Evolutionary conservation across 2,888 invertebrate genomes (phyloP).

Genomic region (Nycteola revayana): DNA sequence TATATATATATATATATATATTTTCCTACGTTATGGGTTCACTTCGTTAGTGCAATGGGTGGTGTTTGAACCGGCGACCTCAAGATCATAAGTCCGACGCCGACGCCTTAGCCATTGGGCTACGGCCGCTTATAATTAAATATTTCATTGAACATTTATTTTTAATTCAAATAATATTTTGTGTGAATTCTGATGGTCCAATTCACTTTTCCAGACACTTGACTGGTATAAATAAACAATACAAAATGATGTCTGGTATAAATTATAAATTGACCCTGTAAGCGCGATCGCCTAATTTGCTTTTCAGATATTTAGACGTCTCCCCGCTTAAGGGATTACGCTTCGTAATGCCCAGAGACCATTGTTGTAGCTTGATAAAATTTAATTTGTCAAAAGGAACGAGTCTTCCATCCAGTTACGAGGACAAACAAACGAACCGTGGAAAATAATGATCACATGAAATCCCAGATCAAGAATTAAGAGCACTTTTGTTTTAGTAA

Average conservation of each 20-base stretch:
- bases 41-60: too few relatives aligned
- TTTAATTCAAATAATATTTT: too few relatives aligned
- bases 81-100: too few relatives aligned
- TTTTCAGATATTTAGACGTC: slow-evolving; percentile 45
- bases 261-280: slow-evolving; percentile 45
- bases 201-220: slow-evolving; percentile 18
- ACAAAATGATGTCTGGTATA: slow-evolving; percentile 34
- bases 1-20: too few relatives aligned
- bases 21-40: too few relatives aligned
- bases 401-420: slow-evolving; percentile 36
- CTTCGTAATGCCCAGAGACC: slow-evolving; percentile 45
- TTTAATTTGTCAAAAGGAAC: slow-evolving; percentile 58
- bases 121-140: too few relatives aligned
- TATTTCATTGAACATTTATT: too few relatives aligned
- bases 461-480: slow-evolving; percentile 73
- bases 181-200: slow-evolving; percentile 5
- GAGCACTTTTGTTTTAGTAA: slow-evolving; percentile 72
- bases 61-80: too few relatives aligned
- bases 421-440: slow-evolving; percentile 56
- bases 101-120: too few relatives aligned
- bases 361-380: slow-evolving; percentile 57
- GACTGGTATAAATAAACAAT: slow-evolving; percentile 28
- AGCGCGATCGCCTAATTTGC: slow-evolving; percentile 49
- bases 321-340: slow-evolving; percentile 48
- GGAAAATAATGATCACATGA: slow-evolving; percentile 67